These are phyloP conservation scores for Tragelaphus oryx DNA, from an alignment of 2,797 vertebrate genomes.

Conservation along the genomic window DNA sequence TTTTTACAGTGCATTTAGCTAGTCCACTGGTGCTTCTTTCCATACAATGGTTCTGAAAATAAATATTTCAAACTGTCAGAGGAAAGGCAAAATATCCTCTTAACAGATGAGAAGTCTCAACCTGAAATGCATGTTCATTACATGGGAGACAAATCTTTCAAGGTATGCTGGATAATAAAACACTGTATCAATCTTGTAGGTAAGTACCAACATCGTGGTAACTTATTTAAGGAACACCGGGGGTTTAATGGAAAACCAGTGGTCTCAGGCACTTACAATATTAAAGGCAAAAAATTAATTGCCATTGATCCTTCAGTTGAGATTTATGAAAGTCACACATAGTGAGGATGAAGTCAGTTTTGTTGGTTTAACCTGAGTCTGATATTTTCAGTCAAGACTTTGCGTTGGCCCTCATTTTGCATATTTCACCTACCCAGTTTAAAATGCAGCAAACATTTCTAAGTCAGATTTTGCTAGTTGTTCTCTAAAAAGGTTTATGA, in stretches of 20 bases:
- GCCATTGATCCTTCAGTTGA: slow-evolving; percentile 72
- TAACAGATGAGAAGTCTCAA: slow-evolving; percentile 66
- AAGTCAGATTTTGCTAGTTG: slow-evolving; percentile 78
- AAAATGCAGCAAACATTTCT: slow-evolving; percentile 81
- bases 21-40: not conserved
- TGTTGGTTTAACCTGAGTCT: slow-evolving; percentile 75
- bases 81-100: slow-evolving; percentile 67
- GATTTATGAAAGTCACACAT: slow-evolving; percentile 76
- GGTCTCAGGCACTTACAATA: slow-evolving; percentile 58
- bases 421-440: slow-evolving; percentile 73
- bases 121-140: slow-evolving; percentile 71
- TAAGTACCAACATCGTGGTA: slow-evolving; percentile 58
- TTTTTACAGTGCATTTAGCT: slow-evolving; percentile 55
- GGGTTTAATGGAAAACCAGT: slow-evolving; percentile 60
- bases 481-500: slow-evolving; percentile 83
- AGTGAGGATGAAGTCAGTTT: slow-evolving; percentile 69
- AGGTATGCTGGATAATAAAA: slow-evolving; percentile 66
- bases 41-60: slow-evolving; percentile 50
- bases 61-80: slow-evolving; percentile 66
- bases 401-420: not conserved
- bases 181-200: slow-evolving; percentile 53
- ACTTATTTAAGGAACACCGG: slow-evolving; percentile 59
- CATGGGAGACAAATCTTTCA: slow-evolving; percentile 51
- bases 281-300: slow-evolving; percentile 78
- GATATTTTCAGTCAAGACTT: slow-evolving; percentile 56